Evolutionary conservation across 2,797 vertebrate species (phyloP).

Genomic region (Enteromius treurensis): DNA sequence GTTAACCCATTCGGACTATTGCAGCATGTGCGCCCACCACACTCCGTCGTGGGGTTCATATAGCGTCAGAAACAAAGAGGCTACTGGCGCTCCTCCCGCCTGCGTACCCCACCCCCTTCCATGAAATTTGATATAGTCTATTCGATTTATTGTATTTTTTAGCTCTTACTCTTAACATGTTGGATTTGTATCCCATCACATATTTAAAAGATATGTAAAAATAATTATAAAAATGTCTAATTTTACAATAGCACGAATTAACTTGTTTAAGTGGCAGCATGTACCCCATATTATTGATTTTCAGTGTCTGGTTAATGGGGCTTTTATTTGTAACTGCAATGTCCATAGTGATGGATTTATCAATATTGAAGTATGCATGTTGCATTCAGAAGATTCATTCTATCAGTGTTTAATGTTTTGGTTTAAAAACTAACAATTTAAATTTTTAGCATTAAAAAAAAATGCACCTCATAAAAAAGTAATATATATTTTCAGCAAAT

Average conservation of each 20-base stretch:
- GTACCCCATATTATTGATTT: neutral
- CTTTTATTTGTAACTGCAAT: neutral
- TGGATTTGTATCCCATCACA: neutral
- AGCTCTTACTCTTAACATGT: neutral
- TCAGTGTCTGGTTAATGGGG: neutral
- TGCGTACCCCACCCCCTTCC: constrained; percentile 45
- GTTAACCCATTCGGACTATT: constrained; percentile 63
- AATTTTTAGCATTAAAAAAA: neutral
- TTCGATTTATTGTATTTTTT: too few relatives aligned
- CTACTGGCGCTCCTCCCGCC: constrained; percentile 67
- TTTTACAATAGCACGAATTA: neutral
- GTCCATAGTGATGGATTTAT: neutral
- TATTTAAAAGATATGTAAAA: neutral
- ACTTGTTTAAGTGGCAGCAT: neutral
- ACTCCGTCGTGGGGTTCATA: constrained; percentile 58
- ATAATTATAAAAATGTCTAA: neutral
- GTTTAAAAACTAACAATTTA: neutral
- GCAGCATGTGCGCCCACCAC: constrained; percentile 44
- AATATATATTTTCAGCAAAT: neutral
- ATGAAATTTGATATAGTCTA: neutral
- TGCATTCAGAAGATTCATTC: neutral
- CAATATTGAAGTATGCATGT: neutral
- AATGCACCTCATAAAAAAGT: neutral
- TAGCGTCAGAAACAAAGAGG: constrained; percentile 75
- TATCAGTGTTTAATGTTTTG: neutral